Base-by-base conservation (phyloP, 2,888 invertebrate genomes). In the Barypeithes pellucidus region DNA sequence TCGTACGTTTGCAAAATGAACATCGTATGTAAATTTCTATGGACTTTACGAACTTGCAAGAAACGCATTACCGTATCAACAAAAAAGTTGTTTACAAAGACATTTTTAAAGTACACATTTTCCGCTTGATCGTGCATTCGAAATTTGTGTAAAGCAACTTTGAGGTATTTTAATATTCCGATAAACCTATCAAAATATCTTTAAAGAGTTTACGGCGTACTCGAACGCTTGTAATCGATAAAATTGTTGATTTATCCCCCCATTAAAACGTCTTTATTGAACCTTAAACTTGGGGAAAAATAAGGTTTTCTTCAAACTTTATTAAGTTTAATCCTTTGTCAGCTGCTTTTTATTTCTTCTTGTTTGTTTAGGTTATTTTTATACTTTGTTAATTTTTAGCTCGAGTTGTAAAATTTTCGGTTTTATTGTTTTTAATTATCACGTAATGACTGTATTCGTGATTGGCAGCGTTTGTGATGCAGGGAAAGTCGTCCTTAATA, bases 131-230 rank as follows among this genome's bases (percentile, higher is more conserved):
- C 33, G n/a, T 18, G 22, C 50, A 18, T 50, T 50, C 12, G 22
- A 33, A 65, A 20, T n/a, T 60, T 47, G 20, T 67, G 67, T 45
- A 60, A 52, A 70, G 61, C 66, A 67, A 60, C 67, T 77, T 75
- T 76, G 74, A 75, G 71, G 70, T 69, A 76, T 76, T 77, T 77
- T 78, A 78, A 78, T 77, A 77, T 77, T 73, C 76, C 69, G 77
- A 77, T 77, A 75, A 76, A 77, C 75, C 77, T 67, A 75, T 77
- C 74, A 77, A 77, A 77, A 75, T 72, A 71, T 75, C 75, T 70
- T 75, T 77, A 65, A 76, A 76, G 74, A 63, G 72, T 77, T 77
- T 77, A 77, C 70, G 67, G 60, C 72, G 36, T 43, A 67, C 68
- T 75, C 72, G 67, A 62, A 67, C 66, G 70, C 74, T 72, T 69